A percentile compares a stretch with the other conserved stretches of the same genome.
These are phyloP conservation scores for Glyphotaelius pellucidus DNA, from an alignment of 2,888 invertebrate species.

Conservation along the genomic window DNA sequence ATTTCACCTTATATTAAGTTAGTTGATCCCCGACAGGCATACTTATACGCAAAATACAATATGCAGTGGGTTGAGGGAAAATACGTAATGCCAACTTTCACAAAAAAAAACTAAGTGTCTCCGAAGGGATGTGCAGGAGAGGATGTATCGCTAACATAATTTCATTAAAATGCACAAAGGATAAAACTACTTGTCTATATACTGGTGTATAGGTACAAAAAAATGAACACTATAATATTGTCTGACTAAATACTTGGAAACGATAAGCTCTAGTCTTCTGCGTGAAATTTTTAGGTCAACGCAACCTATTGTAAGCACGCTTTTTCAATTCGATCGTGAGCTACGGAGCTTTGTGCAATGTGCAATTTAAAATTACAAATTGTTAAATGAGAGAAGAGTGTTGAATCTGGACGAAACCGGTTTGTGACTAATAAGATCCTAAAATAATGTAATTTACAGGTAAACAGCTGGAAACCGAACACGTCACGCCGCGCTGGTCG, in stretches of 20 bases:
- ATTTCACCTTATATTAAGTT: too few relatives aligned
- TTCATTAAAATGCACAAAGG: too few relatives aligned
- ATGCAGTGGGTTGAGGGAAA: too few relatives aligned
- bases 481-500: conserved; percentile 24
- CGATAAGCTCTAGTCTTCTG: background rate
- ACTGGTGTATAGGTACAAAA: too few relatives aligned
- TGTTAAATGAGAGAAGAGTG: background rate
- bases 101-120: too few relatives aligned
- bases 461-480: background rate
- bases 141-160: too few relatives aligned
- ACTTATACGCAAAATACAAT: too few relatives aligned
- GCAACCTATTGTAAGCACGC: background rate
- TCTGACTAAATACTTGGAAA: background rate
- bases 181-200: too few relatives aligned
- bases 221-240: background rate
- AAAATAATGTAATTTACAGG: background rate
- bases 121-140: too few relatives aligned
- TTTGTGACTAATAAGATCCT: background rate
- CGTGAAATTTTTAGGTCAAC: background rate
- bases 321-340: background rate
- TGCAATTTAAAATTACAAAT: background rate
- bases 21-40: too few relatives aligned
- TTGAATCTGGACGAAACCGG: background rate
- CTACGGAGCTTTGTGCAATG: background rate
- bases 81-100: too few relatives aligned